Evolutionary conservation across 2,797 vertebrate genomes (phyloP).

Genomic region (Melanotaenia pygmaea): DNA sequence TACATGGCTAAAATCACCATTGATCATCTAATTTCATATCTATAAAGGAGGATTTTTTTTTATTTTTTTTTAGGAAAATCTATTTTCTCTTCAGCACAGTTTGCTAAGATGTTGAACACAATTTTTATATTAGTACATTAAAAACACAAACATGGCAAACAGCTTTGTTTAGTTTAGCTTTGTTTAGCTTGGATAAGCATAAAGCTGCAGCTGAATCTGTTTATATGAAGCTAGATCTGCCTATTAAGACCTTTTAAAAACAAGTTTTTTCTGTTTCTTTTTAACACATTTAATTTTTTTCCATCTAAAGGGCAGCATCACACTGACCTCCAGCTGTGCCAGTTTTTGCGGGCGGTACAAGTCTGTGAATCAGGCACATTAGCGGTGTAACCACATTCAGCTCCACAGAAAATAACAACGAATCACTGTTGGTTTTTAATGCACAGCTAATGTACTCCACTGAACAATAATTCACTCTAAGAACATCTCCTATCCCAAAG

Average conservation of each 20-base stretch:
- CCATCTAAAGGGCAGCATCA: background rate
- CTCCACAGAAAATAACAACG: background rate
- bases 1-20: background rate
- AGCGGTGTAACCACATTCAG: background rate
- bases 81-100: background rate
- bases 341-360: background rate
- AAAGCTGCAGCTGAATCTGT: background rate
- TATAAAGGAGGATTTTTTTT: background rate
- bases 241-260: background rate
- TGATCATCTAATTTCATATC: background rate
- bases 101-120: background rate
- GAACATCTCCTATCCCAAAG: background rate
- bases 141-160: background rate
- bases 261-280: background rate
- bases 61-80: background rate
- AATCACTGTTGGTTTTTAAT: background rate
- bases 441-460: background rate
- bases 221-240: background rate
- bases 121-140: background rate
- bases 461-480: background rate
- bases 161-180: background rate
- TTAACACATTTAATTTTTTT: background rate
- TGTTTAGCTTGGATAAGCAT: conserved; percentile 6
- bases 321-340: background rate
- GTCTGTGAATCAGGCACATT: background rate